These are phyloP conservation scores for Anguilla megastoma DNA, from an alignment of 2,797 vertebrate species.

Conservation along the genomic window DNA sequence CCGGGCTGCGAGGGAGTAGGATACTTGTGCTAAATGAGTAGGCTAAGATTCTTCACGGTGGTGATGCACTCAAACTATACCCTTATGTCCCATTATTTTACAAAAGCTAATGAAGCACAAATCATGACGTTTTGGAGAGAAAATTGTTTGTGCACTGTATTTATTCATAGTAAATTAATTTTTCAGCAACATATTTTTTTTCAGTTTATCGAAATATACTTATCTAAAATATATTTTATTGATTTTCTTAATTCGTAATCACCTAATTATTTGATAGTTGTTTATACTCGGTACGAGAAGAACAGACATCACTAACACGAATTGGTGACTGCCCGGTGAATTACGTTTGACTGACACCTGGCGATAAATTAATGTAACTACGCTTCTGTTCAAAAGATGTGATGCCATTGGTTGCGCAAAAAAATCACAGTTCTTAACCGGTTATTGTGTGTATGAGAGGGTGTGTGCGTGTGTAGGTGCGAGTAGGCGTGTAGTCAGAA, in stretches of 20 bases:
- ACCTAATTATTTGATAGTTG: neutral
- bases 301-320: neutral
- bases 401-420: neutral
- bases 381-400: neutral
- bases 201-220: neutral
- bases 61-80: neutral
- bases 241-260: neutral
- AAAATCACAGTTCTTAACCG: neutral
- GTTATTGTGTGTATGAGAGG: neutral
- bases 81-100: neutral
- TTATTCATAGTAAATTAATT: neutral
- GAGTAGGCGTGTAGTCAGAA: neutral
- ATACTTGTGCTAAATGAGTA: neutral
- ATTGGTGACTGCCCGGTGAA: neutral
- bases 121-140: neutral
- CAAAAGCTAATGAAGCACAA: neutral
- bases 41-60: neutral
- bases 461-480: neutral
- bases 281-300: neutral
- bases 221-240: neutral
- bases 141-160: neutral
- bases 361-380: constrained; percentile 30
- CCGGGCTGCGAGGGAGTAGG: neutral
- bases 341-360: constrained; percentile 40
- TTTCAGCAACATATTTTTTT: neutral